Conservation (phyloP, 2,113 vertebrate genomes). For the Serinus canaria region DNA sequence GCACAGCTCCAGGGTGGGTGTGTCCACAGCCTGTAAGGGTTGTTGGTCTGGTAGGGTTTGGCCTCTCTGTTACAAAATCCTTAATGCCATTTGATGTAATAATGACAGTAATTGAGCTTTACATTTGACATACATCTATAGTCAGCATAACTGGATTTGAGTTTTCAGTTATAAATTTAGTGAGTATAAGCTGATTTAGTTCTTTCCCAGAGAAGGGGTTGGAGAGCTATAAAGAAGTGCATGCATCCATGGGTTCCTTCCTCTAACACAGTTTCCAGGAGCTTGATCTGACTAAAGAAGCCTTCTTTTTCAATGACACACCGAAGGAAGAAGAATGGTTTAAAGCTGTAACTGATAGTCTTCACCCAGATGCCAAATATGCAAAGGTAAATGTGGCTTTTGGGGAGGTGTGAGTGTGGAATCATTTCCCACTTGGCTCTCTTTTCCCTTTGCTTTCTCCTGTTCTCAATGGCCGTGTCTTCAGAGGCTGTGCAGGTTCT, state of each 20-base stretch:
- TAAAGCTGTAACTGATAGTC: constrained; percentile 86
- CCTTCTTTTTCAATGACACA: constrained; percentile 95
- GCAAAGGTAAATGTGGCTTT: constrained; percentile 84
- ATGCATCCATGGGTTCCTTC: constrained; percentile 41
- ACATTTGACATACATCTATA: not conserved
- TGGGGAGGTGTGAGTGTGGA: not conserved
- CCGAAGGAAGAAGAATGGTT: constrained; percentile 97
- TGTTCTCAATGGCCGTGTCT: not conserved
- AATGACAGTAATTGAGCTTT: not conserved
- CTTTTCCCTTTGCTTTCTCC: not conserved
- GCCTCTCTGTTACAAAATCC: not conserved
- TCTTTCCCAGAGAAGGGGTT: constrained; percentile 1
- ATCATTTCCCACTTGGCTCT: not conserved
- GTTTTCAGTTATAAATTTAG: not conserved
- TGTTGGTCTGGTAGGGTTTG: not conserved
- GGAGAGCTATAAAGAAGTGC: not conserved
- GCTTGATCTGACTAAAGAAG: constrained; percentile 96
- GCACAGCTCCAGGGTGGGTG: not conserved
- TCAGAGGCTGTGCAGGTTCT: not conserved
- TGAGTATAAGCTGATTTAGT: not conserved
- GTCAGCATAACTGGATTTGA: not conserved
- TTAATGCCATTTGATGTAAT: not conserved
- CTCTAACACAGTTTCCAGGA: constrained; percentile 88
- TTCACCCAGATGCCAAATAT: constrained; percentile 91
- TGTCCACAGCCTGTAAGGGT: not conserved